These are phyloP conservation scores for Genyomyrus donnyi DNA, from an alignment of 2,113 vertebrate genomes.

Conservation along the genomic window DNA sequence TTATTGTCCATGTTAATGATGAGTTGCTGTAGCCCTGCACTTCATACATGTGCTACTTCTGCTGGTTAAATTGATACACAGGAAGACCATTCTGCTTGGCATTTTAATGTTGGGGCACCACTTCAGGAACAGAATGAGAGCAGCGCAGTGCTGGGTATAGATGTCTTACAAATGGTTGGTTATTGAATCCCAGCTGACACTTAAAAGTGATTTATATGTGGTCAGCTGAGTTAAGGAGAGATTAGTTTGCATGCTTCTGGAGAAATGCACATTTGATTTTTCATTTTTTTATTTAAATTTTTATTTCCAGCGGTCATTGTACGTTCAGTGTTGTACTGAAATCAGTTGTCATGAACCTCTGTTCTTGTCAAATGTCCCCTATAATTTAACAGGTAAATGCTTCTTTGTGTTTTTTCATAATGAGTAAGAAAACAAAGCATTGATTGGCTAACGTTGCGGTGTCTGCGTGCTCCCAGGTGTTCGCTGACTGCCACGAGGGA, in stretches of 20 bases:
- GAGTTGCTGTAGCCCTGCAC: neutral
- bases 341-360: neutral
- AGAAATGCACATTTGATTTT: neutral
- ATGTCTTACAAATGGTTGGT: neutral
- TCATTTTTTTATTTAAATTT: neutral
- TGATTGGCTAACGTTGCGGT: neutral
- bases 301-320: neutral
- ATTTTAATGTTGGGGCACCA: neutral
- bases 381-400: neutral
- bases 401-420: neutral
- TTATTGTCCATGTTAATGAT: neutral
- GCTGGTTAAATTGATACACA: neutral
- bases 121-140: neutral
- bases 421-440: neutral
- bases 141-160: neutral
- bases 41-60: neutral
- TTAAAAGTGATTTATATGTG: neutral
- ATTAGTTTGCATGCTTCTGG: neutral
- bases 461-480: conserved; percentile 67
- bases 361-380: neutral
- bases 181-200: neutral
- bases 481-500: conserved; percentile 91
- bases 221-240: neutral
- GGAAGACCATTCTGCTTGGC: neutral
- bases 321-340: neutral